A percentile compares a stretch with the other conserved stretches of the same genome.
phyloP scores from a whole-genome alignment of 2,888 invertebrate genomes.

The Nemurella pictetii region DNA sequence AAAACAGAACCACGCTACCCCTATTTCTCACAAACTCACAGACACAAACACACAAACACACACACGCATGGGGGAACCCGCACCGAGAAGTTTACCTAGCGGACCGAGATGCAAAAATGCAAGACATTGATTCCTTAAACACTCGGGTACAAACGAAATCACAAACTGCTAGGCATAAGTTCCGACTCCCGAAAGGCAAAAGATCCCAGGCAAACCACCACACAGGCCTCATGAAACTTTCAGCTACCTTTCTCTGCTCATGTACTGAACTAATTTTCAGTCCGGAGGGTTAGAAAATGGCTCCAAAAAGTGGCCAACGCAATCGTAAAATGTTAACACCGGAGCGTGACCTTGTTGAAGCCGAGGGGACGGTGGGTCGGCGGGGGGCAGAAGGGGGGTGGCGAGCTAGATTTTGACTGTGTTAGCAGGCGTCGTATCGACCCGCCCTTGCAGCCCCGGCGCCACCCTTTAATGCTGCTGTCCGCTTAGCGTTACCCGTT shows the following conservation, averaged over 20 bases:
- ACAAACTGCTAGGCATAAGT: no score
- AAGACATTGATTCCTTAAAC: no score
- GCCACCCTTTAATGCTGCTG: no score
- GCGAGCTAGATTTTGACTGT: neutral
- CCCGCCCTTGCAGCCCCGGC: neutral
- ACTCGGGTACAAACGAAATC: no score
- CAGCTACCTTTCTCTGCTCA: neutral
- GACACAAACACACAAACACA: neutral
- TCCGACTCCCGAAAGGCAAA: no score
- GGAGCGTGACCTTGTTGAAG: neutral
- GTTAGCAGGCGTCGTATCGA: neutral
- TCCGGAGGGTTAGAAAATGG: neutral
- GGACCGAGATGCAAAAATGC: no score
- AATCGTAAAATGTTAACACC: neutral
- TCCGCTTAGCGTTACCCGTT: neutral
- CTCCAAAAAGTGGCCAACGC: neutral
- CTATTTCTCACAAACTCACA: no score
- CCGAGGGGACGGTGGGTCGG: neutral
- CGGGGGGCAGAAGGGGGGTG: neutral
- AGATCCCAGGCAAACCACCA: no score
- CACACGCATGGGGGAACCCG: no score
- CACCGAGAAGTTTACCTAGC: no score
- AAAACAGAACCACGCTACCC: no score
- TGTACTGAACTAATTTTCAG: neutral
- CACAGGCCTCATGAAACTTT: no score